Base-by-base conservation (phyloP, 2,888 invertebrate genomes). In the Athalia cordata region DNA sequence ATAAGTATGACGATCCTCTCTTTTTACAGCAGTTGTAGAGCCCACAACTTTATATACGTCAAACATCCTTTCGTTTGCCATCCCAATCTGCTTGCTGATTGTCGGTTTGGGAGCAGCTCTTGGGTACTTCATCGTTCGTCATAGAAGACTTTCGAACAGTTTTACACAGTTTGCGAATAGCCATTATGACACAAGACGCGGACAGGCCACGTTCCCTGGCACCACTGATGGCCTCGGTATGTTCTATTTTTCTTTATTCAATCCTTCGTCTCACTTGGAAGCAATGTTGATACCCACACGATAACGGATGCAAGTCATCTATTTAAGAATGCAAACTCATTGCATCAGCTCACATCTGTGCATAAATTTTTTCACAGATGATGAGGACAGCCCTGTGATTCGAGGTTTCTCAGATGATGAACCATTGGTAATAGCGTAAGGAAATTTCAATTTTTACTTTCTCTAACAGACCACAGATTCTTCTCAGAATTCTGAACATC, bases 371-470 rank as follows among this genome's bases (percentile, higher is more conserved):
- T 45, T 84, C 88, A 80, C 91, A 93, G 96, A 96, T 86, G 96
- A 96, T 83, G 96, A 96, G 87, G 96, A 97, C 86, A 94, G 95
- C 85, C 97, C 97, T 57, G 95, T 97, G 83, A 97, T 97, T 87
- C 94, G 95, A 88, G 96, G 97, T 49, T 98, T 98, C 91, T 96
- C 97, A 0, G 98, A 98, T 89, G 98, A 98, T 90, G 98, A 98
- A 91, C 98, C 97, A 78, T 92, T 98, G 84, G 97, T 98, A 84
- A 95, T 97, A 89, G 97, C 97, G 85, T 97, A 93, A 94, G 86
- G 68, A 79, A 80, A 80, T 77, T 59, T 9, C 67, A 67, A 7
- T 5, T 66, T 29, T 68, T 29, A 29, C 59, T 45, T 47, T 52
- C 29, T 29, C 11, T 49, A 77, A 11, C 29, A 67, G 49, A 15